A percentile compares a stretch with the other conserved stretches of the same genome.
Conservation (phyloP, 2,888 invertebrate species). For the Scaptodrosophila latifasciaeformis region DNA sequence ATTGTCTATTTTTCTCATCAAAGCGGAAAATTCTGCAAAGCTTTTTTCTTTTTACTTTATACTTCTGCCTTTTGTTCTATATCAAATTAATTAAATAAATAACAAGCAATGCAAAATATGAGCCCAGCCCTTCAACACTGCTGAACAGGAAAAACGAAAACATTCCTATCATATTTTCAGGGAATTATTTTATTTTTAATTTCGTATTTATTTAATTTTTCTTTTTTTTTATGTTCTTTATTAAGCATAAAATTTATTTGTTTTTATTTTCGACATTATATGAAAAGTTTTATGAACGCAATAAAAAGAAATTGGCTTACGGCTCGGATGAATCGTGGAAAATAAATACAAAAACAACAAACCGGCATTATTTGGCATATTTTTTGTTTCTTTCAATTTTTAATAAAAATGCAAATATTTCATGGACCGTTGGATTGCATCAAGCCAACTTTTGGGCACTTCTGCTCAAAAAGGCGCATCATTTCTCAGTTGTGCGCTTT, state of each 20-base stretch:
- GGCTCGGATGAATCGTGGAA: no score
- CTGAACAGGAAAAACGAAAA: no score
- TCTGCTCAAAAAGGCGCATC: slow-evolving; percentile 35
- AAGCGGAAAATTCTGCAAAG: neutral
- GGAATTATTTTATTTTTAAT: no score
- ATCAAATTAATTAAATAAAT: slow-evolving; percentile 47
- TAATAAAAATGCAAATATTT: slow-evolving; percentile 63
- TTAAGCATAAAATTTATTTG: no score
- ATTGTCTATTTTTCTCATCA: slow-evolving; percentile 2
- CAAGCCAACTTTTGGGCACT: slow-evolving; percentile 18
- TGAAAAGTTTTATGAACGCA: no score
- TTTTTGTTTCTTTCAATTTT: slow-evolving; percentile 50
- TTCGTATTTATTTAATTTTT: no score
- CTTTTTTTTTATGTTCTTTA: no score
- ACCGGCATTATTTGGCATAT: slow-evolving; percentile 11
- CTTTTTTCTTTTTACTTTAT: neutral
- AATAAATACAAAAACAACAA: slow-evolving; percentile 24
- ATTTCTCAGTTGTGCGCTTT: slow-evolving; percentile 27
- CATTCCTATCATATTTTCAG: no score
- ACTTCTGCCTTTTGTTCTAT: neutral
- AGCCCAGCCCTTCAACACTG: slow-evolving; percentile 4
- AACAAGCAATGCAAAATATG: slow-evolving; percentile 11
- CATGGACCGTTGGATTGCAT: slow-evolving; percentile 9
- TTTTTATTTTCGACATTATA: no score
- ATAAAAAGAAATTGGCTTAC: slow-evolving; percentile 32